Conservation (phyloP, 2,113 vertebrate species). For the Ochotona princeps region DNA sequence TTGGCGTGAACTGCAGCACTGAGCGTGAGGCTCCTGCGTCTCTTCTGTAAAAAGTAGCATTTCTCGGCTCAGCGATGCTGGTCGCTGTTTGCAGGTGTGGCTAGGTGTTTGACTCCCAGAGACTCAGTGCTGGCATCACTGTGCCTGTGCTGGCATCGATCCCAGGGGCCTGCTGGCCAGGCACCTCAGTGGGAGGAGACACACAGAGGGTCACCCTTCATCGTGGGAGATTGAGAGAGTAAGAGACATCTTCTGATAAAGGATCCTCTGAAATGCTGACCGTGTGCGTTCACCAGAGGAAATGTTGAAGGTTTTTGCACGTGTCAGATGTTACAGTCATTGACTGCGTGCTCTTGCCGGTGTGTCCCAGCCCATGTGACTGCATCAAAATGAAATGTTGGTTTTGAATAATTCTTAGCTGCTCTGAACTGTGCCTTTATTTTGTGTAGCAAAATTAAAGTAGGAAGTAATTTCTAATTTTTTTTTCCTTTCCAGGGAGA, state of each 20-base stretch:
- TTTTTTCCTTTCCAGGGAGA: conserved; percentile 78
- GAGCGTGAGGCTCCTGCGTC: neutral
- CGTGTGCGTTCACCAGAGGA: neutral
- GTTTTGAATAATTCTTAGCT: neutral
- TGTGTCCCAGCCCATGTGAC: neutral
- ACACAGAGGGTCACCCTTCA: neutral
- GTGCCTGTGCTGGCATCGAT: neutral
- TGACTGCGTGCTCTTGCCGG: neutral
- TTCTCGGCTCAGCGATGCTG: neutral
- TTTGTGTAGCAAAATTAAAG: conserved; percentile 28
- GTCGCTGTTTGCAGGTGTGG: neutral
- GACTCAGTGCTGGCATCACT: neutral
- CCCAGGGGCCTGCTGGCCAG: neutral
- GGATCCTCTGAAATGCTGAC: neutral
- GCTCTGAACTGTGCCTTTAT: neutral
- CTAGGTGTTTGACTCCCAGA: neutral
- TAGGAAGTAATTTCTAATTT: conserved; percentile 18
- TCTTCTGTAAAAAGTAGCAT: neutral
- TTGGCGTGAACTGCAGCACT: neutral
- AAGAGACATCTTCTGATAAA: neutral
- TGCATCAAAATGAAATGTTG: neutral
- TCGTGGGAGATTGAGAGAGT: neutral
- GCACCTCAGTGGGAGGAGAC: too few relatives aligned
- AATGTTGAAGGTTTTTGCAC: neutral
- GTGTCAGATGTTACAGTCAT: neutral